Conservation (phyloP, 1,140 invertebrate species). For the Drosophila lini region DNA sequence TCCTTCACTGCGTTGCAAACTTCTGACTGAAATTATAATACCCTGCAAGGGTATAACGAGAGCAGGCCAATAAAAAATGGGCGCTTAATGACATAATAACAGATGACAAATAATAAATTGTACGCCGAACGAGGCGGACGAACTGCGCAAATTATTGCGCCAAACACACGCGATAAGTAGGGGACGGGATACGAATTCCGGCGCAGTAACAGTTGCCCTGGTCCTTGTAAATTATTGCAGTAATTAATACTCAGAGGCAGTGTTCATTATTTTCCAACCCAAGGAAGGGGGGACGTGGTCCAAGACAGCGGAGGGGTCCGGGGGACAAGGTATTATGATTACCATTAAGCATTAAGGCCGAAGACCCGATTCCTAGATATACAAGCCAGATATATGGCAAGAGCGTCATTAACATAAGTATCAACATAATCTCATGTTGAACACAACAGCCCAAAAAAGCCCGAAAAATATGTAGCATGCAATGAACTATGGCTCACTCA, state of each 20-base stretch:
- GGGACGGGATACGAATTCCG: background rate
- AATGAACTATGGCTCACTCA: conserved; percentile 58
- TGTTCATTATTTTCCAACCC: conserved; percentile 72
- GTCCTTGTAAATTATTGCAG: conserved; percentile 67
- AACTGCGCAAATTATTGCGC: conserved; percentile 62
- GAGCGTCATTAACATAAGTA: conserved; percentile 67
- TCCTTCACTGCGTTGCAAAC: no score
- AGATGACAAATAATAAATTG: conserved; percentile 83
- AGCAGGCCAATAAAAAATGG: conserved; percentile 64
- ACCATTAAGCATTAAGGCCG: conserved; percentile 58
- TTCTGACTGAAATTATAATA: no score
- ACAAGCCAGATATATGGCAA: conserved; percentile 37
- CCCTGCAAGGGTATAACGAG: no score
- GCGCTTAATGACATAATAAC: conserved; percentile 79
- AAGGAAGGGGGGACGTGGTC: background rate
- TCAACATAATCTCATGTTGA: conserved; percentile 65
- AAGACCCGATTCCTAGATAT: conserved; percentile 41
- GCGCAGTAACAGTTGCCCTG: conserved; percentile 47
- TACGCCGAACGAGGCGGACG: conserved; percentile 35
- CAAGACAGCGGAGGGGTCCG: background rate
- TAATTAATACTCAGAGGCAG: conserved; percentile 73
- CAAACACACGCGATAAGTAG: conserved; percentile 32
- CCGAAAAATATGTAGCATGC: conserved; percentile 45
- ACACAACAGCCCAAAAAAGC: conserved; percentile 35
- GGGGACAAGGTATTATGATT: conserved; percentile 57